phyloP scores from a whole-genome alignment of 2,113 vertebrate species.

The Plecotus auritus region DNA sequence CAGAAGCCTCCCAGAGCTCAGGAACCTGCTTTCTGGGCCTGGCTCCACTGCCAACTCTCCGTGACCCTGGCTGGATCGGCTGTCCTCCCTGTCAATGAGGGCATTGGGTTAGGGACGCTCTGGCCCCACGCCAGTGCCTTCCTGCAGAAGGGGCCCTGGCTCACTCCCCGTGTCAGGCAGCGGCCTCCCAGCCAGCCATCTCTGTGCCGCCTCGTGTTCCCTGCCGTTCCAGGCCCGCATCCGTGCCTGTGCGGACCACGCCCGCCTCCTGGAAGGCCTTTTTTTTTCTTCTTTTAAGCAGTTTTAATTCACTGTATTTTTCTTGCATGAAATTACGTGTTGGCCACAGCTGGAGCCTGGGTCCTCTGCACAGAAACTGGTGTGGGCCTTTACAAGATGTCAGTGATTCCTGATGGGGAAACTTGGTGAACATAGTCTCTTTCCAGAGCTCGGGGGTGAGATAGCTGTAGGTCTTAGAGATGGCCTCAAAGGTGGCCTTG shows the following conservation, averaged over 20 bases:
- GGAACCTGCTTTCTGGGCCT: not conserved
- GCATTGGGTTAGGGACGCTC: not conserved
- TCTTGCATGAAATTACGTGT: not conserved
- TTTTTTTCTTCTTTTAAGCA: not conserved
- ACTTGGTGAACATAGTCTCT: no score
- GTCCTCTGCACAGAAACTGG: not conserved
- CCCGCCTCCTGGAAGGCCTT: not conserved
- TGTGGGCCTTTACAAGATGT: no score
- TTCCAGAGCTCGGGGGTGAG: no score
- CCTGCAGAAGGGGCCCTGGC: not conserved
- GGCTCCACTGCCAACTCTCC: not conserved
- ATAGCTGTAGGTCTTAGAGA: no score
- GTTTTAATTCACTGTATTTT: not conserved
- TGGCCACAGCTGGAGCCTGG: not conserved
- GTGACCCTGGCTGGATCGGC: not conserved
- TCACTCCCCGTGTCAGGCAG: not conserved
- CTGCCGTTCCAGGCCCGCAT: not conserved
- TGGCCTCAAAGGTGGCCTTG: no score
- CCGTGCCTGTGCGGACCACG: rapidly evolving
- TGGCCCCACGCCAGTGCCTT: not conserved
- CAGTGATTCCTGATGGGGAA: no score
- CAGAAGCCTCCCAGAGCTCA: not conserved
- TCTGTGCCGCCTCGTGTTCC: no score
- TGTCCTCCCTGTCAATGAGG: not conserved
- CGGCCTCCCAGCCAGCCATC: no score